These are phyloP conservation scores for Drosophila bunnanda DNA, from an alignment of 2,888 invertebrate genomes.

Conservation along the genomic window DNA sequence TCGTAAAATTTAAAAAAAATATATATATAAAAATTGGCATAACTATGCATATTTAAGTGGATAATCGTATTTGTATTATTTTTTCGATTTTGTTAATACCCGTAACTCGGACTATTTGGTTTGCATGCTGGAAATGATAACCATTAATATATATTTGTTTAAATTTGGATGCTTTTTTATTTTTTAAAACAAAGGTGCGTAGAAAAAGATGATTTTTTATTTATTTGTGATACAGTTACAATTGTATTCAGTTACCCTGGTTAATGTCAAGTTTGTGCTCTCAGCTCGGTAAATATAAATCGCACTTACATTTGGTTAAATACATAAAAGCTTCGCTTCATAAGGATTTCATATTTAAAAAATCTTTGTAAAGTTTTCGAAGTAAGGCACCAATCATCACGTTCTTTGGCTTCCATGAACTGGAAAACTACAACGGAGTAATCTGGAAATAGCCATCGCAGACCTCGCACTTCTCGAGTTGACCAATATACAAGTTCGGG, in stretches of 20 bases:
- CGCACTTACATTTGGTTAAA: background rate
- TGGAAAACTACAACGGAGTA: constrained; percentile 46
- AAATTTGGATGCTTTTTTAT: background rate
- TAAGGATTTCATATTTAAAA: too few species aligned
- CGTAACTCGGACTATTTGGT: too few species aligned
- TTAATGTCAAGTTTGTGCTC: constrained; percentile 5
- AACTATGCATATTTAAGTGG: too few species aligned
- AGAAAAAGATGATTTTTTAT: background rate
- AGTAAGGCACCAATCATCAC: constrained; percentile 16
- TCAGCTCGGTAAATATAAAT: background rate
- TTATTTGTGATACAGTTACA: background rate
- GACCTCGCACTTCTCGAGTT: constrained; percentile 39
- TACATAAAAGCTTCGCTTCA: too few species aligned
- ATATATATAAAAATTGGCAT: too few species aligned
- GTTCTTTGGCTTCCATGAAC: background rate
- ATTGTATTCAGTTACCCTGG: background rate
- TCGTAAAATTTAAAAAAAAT: too few species aligned
- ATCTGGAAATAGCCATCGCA: constrained; percentile 64
- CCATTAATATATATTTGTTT: background rate
- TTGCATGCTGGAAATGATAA: background rate
- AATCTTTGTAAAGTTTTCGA: background rate
- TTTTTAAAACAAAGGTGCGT: background rate
- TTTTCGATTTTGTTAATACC: background rate
- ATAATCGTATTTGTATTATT: too few species aligned
- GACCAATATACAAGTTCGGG: constrained; percentile 43